Evolutionary conservation across 2,888 invertebrate genomes (phyloP).

Genomic region (Fragum sueziense): DNA sequence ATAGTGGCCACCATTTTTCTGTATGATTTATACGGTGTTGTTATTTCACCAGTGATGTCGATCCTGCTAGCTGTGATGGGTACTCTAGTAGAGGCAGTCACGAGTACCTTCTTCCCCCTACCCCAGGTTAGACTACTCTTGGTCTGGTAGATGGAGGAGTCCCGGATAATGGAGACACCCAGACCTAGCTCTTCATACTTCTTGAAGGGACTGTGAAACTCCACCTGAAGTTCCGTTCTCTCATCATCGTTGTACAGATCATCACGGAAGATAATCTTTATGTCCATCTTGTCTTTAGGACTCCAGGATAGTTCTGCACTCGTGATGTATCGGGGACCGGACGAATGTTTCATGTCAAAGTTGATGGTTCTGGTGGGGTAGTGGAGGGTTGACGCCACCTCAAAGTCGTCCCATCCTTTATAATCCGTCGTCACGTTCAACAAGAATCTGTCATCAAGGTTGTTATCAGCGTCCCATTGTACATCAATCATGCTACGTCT

Average conservation of each 20-base stretch:
- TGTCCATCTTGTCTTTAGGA: conserved; percentile 54
- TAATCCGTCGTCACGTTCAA: conserved; percentile 52
- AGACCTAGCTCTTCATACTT: conserved; percentile 55
- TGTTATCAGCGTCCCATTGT: conserved; percentile 69
- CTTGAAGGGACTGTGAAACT: conserved; percentile 64
- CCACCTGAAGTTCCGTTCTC: conserved; percentile 53
- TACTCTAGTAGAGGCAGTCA: conserved; percentile 53
- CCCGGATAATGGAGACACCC: conserved; percentile 47
- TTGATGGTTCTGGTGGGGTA: conserved; percentile 58
- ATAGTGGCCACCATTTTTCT: conserved; percentile 38
- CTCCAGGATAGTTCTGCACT: conserved; percentile 66
- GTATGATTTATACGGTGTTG: conserved; percentile 59
- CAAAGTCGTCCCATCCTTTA: conserved; percentile 58
- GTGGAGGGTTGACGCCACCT: conserved; percentile 45
- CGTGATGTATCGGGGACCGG: conserved; percentile 52
- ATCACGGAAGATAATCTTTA: conserved; percentile 55
- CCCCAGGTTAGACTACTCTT: conserved; percentile 60
- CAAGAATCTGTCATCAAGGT: conserved; percentile 57
- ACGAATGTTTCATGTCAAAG: conserved; percentile 54
- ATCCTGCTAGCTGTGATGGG: conserved; percentile 53
- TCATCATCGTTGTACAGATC: conserved; percentile 35
- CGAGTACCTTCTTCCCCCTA: conserved; percentile 56
- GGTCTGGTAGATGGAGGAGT: conserved; percentile 46
- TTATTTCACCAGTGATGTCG: conserved; percentile 52
- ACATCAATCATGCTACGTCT: conserved; percentile 58